These are phyloP conservation scores for Drosophila neonasuta DNA, from an alignment of 2,888 invertebrate genomes.

Conservation along the genomic window DNA sequence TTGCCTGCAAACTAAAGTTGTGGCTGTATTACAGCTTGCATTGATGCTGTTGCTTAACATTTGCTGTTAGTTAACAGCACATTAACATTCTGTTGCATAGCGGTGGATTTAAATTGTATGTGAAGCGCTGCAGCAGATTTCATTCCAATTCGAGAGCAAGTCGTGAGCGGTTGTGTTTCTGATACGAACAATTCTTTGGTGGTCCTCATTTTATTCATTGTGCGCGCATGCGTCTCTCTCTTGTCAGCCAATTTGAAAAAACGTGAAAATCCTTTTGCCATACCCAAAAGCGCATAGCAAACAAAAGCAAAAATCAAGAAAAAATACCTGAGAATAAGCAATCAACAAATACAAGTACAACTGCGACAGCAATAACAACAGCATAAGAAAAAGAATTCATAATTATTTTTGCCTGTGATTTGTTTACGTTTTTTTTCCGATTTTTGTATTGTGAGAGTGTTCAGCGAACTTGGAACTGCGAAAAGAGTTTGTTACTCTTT, in stretches of 20 bases:
- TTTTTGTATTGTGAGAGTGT: conserved; percentile 66
- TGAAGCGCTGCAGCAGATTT: conserved; percentile 59
- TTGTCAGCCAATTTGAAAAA: conserved; percentile 54
- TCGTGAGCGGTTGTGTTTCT: conserved; percentile 75
- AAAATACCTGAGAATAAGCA: conserved; percentile 43
- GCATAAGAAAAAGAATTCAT: conserved; percentile 23
- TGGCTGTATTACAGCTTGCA: neutral
- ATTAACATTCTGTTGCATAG: conserved; percentile 36
- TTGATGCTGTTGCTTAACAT: conserved; percentile 22
- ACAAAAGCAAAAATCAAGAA: conserved; percentile 36
- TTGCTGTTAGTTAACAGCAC: conserved; percentile 13
- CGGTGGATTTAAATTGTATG: conserved; percentile 56
- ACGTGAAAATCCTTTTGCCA: conserved; percentile 72
- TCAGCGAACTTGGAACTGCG: conserved; percentile 37
- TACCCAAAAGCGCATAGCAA: conserved; percentile 45
- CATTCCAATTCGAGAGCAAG: conserved; percentile 79
- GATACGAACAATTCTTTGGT: conserved; percentile 43
- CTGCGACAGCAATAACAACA: conserved; percentile 1
- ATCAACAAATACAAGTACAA: conserved; percentile 32
- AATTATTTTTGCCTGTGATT: conserved; percentile 59
- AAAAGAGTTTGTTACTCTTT: conserved; percentile 31
- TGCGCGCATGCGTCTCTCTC: conserved; percentile 67
- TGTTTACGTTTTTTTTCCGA: conserved; percentile 68
- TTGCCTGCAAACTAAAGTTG: neutral
- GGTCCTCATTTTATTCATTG: conserved; percentile 45